Evolutionary conservation across 2,888 invertebrate genomes (phyloP), one percentile per base, ranked within the genome.

Genomic region (Nomada hirtipes): DNA sequence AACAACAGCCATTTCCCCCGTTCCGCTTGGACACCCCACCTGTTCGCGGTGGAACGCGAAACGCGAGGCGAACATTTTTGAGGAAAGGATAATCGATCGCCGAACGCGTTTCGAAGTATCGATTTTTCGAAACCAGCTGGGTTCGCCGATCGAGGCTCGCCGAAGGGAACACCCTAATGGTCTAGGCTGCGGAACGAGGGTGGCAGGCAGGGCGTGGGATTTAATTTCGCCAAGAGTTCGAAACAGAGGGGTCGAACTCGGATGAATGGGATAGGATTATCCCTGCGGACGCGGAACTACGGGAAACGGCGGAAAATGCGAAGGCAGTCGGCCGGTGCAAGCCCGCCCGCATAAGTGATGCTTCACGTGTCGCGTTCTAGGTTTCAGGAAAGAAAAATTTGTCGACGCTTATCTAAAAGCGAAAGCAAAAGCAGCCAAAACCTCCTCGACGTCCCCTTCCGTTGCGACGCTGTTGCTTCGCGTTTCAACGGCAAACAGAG

Each of bases 141-240:
- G 36, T 7, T 36, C 7, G 36, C 7, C 7, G 36, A 36, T 36
- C 36, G 36, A 36, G 36, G 36, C 36, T 36, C 1, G 36, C 36
- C 7, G 1, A 36, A 36, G 36, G 36, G 36, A 36, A 7, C 36
- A 36, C 36, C 36, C 1, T 0, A 4, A 36, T 36, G 36, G 7
- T 36, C 36, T 36, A 7, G 36, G 42, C 13, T 26, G 26, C 2
- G 53, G 67, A 64, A 57, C 60, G 23, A 67, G 53, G 76, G 78
- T 67, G 57, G 57, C 61, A 42, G 67, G 57, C 78, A 63, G 69
- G 70, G 73, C 73, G 80, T 68, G 76, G 75, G 82, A 86, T 86
- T 86, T 80, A 68, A 86, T 86, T 84, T 86, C 72, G 68, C 18
- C 50, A 63, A 76, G 76, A 76, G 74, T 72, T 78, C n/a, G 59